Base-by-base conservation (phyloP, 2,113 vertebrate genomes). In the Tonatia bakeri region DNA sequence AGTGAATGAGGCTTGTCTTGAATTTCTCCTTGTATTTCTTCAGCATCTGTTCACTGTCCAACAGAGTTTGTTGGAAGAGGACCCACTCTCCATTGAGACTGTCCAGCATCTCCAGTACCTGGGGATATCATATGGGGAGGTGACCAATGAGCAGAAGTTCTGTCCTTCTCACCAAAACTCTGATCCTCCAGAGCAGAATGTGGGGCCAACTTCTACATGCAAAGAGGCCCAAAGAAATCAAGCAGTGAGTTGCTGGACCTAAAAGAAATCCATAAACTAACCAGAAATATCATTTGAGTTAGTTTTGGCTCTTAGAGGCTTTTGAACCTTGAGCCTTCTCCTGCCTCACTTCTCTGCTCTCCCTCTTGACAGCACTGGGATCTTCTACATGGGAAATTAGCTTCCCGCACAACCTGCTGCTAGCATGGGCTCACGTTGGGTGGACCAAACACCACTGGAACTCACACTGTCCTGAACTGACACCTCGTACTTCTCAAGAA, bases 401-500 rank as follows among this genome's bases (percentile, higher is more conserved):
- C 19, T 24, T 36, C 15, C 31, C 11, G 61, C 13, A 12, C 33
- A 7, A 22, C n/a, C 81, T 61, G 33, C 19, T 15, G 36, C 75
- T 22, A 6, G 16, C 5, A 33, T 1, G 40, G 12, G 26, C 24
- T 4, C 2, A 1, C 31, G 22, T 50, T 1, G 1, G 33, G 22
- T 13, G 59, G 40, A 13, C 33, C 22, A 22, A 14, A 47, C 13
- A 26, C 33, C 2, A 0, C 26, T 1, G 70, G 22, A 54, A 95
- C 99, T 98, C 97, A 99, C 99, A 24, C 50, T 87, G 1, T 98
- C 98, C 7, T 98, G 98, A 61, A 99, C 98, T 0, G 97, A 83
- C 95, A 99, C 99, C 76, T 99, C 99, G 1, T 99, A 99, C 97
- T 99, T 99, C 82, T 99, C 98, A 24, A 99, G 98, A 77, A 99